Evolutionary conservation across 2,888 invertebrate genomes (phyloP), one percentile per base, ranked within the genome.

Genomic region (Caenorhabditis wallacei): DNA sequence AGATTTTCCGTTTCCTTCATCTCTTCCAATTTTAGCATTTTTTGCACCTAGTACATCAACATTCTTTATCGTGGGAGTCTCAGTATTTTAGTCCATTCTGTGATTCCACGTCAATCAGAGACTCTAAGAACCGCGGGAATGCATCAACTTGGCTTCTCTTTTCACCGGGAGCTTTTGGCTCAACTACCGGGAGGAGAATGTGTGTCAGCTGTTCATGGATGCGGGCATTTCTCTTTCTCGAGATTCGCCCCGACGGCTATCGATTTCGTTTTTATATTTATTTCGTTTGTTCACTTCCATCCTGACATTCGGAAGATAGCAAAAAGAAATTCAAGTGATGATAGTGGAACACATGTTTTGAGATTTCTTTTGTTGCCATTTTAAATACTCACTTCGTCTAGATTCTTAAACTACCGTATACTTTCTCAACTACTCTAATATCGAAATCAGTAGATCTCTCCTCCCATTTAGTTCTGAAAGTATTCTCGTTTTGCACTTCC

Each of bases 261-360:
- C 78, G 78, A 78, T 78, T 78, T 78, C 78, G 78, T 78, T 78
- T 78, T 78, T 78, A 78, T 78, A 78, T 78, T 78, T 69, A 78
- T 78, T 69, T 78, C 63, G 78, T 78, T n/a, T 69, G 78, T 78
- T 78, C 78, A 78, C 63, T 56, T 40, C 37, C 66, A 48, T 16
- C 40, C 43, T 20, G 72, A 59, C 48, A 74, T 57, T 57, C 66
- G 10, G 43, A 64, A 35, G 35, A 48, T 4, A 56, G 46, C 37
- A 48, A 37, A n/a, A 59, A 26, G 48, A 54, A 54, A 40, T 51
- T 26, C 40, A 54, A 16, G 46, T 51, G 66, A 37, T 37, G 26
- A 54, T 24, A 37, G 18, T 35, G 4, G n/a, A 46, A 35, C 26
- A 63, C 10, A 53, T 13, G 48, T 37, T 53, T n/a, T 51, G 35